Conservation (phyloP, 2,113 vertebrate genomes). For the Semicossyphus pulcher region DNA sequence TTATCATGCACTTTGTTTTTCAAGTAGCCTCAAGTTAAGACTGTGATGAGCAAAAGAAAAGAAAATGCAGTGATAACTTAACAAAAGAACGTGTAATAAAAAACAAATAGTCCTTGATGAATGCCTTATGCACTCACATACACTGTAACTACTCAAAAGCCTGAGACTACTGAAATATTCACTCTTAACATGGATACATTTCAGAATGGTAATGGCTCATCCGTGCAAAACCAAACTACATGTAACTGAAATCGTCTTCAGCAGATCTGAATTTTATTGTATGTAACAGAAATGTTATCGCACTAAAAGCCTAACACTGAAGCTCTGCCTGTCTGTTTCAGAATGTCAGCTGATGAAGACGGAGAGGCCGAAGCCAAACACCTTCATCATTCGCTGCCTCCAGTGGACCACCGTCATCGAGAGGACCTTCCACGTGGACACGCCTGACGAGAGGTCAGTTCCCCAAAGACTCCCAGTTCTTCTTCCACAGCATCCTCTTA, state of each 20-base stretch:
- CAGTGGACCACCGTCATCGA: slow-evolving; percentile 99
- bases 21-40: neutral
- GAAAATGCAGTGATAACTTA: neutral
- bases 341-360: slow-evolving; percentile 99
- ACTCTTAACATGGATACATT: neutral
- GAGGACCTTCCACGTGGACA: slow-evolving; percentile 96
- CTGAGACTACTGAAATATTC: neutral
- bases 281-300: neutral
- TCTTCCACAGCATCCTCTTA: neutral
- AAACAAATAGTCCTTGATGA: neutral
- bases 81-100: neutral
- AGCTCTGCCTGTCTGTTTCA: slow-evolving; percentile 62
- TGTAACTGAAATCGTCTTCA: neutral
- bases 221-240: neutral
- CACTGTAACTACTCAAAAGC: neutral
- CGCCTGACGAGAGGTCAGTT: slow-evolving; percentile 92
- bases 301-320: neutral
- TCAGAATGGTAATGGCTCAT: neutral
- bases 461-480: neutral
- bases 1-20: too few relatives aligned
- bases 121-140: neutral
- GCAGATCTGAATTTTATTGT: neutral
- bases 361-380: slow-evolving; percentile 97
- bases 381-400: slow-evolving; percentile 98
- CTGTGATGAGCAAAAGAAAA: neutral